Conservation (phyloP, 2,888 invertebrate species). For the Tinea semifulvella region DNA sequence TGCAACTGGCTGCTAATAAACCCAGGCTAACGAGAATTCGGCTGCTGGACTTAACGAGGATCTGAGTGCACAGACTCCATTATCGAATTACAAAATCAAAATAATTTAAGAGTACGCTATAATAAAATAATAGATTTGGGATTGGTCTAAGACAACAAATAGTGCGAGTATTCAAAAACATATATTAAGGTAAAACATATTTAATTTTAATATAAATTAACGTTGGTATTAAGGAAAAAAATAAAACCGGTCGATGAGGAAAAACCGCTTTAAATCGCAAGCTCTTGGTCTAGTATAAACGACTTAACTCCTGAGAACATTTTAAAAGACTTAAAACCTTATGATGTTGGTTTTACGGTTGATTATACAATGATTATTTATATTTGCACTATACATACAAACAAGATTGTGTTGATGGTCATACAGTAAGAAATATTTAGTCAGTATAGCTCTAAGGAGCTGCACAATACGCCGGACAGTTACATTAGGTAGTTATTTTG, state of each 20-base stretch:
- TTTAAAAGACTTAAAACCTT: neutral
- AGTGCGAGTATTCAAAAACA: no score
- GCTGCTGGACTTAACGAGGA: no score
- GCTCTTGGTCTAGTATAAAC: neutral
- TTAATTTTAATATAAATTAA: no score
- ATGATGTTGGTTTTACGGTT: neutral
- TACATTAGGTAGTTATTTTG: neutral
- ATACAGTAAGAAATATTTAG: neutral
- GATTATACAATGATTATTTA: neutral
- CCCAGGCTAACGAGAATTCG: no score
- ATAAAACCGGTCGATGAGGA: conserved; percentile 27
- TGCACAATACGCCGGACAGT: neutral
- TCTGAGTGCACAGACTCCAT: no score
- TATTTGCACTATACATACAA: neutral
- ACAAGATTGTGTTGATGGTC: neutral
- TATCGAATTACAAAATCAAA: no score
- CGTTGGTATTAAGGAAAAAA: conserved; percentile 19
- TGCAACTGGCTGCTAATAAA: no score
- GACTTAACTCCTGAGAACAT: neutral
- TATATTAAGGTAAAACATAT: no score
- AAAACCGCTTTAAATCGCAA: conserved; percentile 25
- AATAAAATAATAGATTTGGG: no score
- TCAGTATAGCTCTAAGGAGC: neutral
- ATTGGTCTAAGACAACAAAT: no score
- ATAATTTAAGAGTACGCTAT: no score